Percentiles rank a stretch among this genome's conserved stretches.
Conservation (phyloP, 53 echinoderm and acorn worm genomes). For the Patiria pectinifera region DNA sequence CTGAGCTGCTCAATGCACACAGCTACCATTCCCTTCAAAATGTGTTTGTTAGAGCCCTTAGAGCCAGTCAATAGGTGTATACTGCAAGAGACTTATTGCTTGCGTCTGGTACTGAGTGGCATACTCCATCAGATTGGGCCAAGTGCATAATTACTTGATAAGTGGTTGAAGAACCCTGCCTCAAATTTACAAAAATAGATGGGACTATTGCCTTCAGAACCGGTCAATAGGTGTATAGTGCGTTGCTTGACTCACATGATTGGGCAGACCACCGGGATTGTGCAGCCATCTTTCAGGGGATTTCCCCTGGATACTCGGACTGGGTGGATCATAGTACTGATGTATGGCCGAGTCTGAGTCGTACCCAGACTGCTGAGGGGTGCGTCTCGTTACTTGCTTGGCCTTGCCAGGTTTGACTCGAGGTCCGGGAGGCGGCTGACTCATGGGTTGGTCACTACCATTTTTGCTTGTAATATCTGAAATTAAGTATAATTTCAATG, state of each 20-base stretch:
- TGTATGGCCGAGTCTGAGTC: constrained; percentile 86
- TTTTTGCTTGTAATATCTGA: constrained; percentile 28
- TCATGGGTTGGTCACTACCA: constrained; percentile 41
- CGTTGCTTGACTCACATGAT: constrained; percentile 62
- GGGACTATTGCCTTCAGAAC: neutral
- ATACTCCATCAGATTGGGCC: neutral
- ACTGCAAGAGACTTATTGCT: neutral
- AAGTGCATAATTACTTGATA: too few species aligned
- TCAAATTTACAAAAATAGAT: neutral
- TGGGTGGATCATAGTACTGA: constrained; percentile 70
- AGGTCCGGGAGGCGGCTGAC: constrained; percentile 52
- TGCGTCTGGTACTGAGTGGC: too few species aligned
- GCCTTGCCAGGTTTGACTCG: constrained; percentile 10
- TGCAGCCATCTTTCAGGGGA: constrained; percentile 88
- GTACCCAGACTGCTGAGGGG: constrained; percentile 83
- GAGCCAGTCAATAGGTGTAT: neutral
- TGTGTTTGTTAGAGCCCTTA: too few species aligned
- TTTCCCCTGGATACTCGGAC: constrained; percentile 30
- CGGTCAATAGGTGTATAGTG: neutral
- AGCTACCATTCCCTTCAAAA: too few species aligned
- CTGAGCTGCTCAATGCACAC: too few species aligned
- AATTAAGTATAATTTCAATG: neutral
- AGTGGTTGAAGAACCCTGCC: too few species aligned
- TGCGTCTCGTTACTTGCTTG: constrained; percentile 63
- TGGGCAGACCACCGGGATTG: constrained; percentile 90